Evolutionary conservation across 2,113 vertebrate species (phyloP), one percentile per base, ranked within the genome.

Genomic region (Ptychochromis oligacanthus): DNA sequence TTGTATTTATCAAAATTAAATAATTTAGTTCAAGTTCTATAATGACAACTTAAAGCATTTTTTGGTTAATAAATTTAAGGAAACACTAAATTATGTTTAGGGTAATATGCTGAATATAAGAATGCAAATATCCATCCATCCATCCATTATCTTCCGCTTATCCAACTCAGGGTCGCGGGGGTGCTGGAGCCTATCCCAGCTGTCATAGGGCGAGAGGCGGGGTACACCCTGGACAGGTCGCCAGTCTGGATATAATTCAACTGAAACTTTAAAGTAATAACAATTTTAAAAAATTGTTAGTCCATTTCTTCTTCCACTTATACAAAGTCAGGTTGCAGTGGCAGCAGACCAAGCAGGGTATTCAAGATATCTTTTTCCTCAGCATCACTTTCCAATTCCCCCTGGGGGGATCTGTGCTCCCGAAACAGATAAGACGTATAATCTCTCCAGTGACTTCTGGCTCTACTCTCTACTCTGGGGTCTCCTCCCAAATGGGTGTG

Each of bases 251-350:
- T 61, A 20, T 36, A 61, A 15, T 12, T 18, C 13, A 36, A n/a
- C 13, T 4, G 20, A 38, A n/a, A 38, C 60, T 62, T 60, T 60
- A 34, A 31, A 34, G 0, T 0, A 34, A 60, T 34, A 60, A 17
- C 34, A 28, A 60, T 31, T 31, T 31, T 31, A 3, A 60, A 34
- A 46, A 34, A 18, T 15, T 7, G 12, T 38, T 14, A n/a, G 20
- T n/a, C 5, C 34, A 7, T 18, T 5, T 61, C 8, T 18, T 60
- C 5, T 34, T 46, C 22, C 14, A 17, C 49, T 52, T 72, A 17
- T 18, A 31, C 43, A 70, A 70, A 31, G 0, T 31, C 1, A 11
- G 10, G 0, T 13, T 24, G 43, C 17, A 28, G 0, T 0, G 1
- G 40, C 15, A 49, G 26, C 22, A 67, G 22, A 6, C 26, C 24